Percentiles rank a stretch among this genome's conserved stretches.
phyloP scores from a whole-genome alignment of 2,113 vertebrate species.

The Lycocorax pyrrhopterus region DNA sequence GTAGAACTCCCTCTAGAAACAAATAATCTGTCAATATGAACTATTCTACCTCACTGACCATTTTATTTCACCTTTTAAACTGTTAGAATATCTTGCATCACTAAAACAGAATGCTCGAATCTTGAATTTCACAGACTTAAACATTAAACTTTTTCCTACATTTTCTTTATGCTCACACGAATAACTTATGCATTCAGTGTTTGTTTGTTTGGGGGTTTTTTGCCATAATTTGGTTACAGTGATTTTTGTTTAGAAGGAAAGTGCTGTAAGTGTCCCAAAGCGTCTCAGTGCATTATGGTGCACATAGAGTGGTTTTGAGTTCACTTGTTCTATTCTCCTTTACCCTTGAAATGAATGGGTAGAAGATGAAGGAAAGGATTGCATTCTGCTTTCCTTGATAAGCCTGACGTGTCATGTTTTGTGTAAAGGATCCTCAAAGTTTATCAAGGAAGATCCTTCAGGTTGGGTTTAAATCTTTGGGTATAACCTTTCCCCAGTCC shows the following conservation, averaged over 20 bases:
- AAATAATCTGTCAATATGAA: background rate
- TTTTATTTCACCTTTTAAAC: slow-evolving; percentile 19
- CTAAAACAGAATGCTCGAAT: background rate
- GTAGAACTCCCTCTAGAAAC: background rate
- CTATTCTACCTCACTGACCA: background rate
- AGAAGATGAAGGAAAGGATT: background rate
- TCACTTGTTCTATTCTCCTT: background rate
- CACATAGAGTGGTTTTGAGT: background rate
- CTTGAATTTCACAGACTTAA: background rate
- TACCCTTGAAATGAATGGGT: background rate
- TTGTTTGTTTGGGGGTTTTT: background rate
- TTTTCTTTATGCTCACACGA: background rate
- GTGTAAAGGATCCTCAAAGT: background rate
- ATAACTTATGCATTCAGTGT: background rate
- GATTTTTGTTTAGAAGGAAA: background rate
- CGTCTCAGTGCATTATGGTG: background rate
- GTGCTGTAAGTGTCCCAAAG: background rate
- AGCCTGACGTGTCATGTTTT: background rate
- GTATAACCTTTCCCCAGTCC: background rate
- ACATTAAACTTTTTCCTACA: background rate
- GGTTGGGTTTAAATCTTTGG: background rate
- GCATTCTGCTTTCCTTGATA: background rate
- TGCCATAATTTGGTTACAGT: background rate
- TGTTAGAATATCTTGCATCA: background rate
- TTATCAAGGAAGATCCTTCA: background rate